Base-by-base conservation (phyloP, 2,797 vertebrate species). In the Halcyon badia region DNA sequence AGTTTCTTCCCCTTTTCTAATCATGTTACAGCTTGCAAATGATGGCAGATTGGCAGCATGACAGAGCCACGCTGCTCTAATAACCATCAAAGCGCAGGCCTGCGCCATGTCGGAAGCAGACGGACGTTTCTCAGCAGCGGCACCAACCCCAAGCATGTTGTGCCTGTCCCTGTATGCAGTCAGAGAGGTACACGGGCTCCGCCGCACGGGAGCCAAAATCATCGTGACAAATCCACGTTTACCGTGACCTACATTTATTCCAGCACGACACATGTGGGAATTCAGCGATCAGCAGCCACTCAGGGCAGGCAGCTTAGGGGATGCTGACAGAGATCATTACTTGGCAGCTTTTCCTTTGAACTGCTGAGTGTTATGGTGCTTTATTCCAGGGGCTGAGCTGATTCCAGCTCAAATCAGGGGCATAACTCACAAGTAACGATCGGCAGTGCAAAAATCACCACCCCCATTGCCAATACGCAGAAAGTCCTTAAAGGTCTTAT, bases 311-410 rank as follows among this genome's bases (percentile, higher is more conserved):
- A 3, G 77, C 78, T 68, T 18, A 44, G 33, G 83, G 87, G 77
- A 58, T 57, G 80, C 75, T 88, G 65, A 42, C 1, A 1, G 69
- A 88, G 51, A 73, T 71, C 51, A 7, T 52, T 21, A 19, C 10
- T 78, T 11, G 17, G 69, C 73, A 91, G 82, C 35, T 89, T 76
- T 73, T 54, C 60, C 80, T 71, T 58, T 48, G 30, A 80, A 42
- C 49, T 28, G 12, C 71, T 13, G 46, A 0, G 0, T 30, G 4
- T 79, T 28, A 10, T 1, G 30, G 56, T 6, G 61, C 6, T 2
- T 61, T 62, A 31, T 20, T 48, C 13, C 83, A 44, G 30, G 25
- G 61, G 14, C 44, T 89, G 90, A 78, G 75, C 56, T 0, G 0
- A 9, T 41, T 57, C 39, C 46, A 31, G 62, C 58, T 71, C 70